A percentile compares a stretch with the other conserved stretches of the same genome.
These are phyloP conservation scores for Corythornis leucogaster DNA, from an alignment of 2,797 vertebrate species.

Conservation along the genomic window DNA sequence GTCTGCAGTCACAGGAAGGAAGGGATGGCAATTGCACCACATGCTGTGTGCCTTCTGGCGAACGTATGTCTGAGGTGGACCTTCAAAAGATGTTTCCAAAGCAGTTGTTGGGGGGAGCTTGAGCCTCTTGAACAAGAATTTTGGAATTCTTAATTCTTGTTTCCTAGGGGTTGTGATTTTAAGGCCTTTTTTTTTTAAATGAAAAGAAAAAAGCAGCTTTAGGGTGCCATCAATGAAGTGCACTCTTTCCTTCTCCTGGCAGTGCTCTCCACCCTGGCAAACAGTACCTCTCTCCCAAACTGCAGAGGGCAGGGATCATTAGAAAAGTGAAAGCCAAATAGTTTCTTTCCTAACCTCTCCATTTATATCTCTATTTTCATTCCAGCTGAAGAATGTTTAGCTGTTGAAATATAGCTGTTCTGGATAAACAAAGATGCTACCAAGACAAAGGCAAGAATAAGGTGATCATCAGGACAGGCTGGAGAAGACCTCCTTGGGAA, in stretches of 20 bases:
- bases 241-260: background rate
- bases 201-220: background rate
- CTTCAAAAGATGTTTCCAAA: background rate
- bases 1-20: constrained; percentile 14
- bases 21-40: background rate
- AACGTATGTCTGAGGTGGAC: background rate
- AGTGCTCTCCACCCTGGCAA: background rate
- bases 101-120: background rate
- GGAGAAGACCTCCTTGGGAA: background rate
- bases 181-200: background rate
- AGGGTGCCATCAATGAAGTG: background rate
- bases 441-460: background rate
- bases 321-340: background rate
- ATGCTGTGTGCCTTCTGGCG: background rate
- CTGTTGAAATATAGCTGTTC: background rate
- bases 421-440: background rate
- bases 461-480: background rate
- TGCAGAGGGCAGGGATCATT: background rate
- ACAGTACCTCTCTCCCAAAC: background rate
- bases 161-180: background rate
- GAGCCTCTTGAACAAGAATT: background rate
- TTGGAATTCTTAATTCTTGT: background rate
- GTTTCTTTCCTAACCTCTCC: background rate
- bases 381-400: background rate
- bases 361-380: background rate